Conservation (phyloP, 2,113 vertebrate species). For the Istiophorus platypterus region DNA sequence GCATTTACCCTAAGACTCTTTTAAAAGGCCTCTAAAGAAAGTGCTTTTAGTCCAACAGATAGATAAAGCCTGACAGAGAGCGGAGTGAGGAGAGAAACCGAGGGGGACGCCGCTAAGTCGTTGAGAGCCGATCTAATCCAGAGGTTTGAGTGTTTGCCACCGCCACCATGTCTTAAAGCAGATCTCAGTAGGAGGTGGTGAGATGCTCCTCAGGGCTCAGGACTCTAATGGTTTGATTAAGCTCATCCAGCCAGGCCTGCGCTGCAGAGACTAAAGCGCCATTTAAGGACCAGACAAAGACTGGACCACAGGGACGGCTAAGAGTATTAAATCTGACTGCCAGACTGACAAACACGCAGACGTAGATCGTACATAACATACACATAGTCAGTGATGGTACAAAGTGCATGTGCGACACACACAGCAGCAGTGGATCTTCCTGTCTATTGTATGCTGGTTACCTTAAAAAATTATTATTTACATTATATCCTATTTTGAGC, state of each 20-base stretch:
- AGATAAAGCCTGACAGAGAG: slow-evolving; percentile 52
- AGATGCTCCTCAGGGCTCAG: slow-evolving; percentile 79
- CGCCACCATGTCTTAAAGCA: slow-evolving; percentile 75
- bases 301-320: slow-evolving; percentile 75
- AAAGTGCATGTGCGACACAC: slow-evolving; percentile 11
- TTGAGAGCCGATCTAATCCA: slow-evolving; percentile 72
- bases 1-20: slow-evolving; percentile 34
- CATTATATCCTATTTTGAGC: neutral
- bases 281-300: slow-evolving; percentile 89
- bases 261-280: slow-evolving; percentile 86
- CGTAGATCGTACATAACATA: slow-evolving; percentile 40
- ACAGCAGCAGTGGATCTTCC: slow-evolving; percentile 1
- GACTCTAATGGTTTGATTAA: slow-evolving; percentile 84
- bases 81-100: slow-evolving; percentile 27
- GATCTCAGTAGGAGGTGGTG: slow-evolving; percentile 79
- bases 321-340: slow-evolving; percentile 81
- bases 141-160: slow-evolving; percentile 71
- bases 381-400: slow-evolving; percentile 4
- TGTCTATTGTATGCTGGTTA: neutral
- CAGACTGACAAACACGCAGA: slow-evolving; percentile 68
- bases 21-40: slow-evolving; percentile 52
- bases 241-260: slow-evolving; percentile 83
- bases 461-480: neutral
- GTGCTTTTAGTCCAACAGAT: slow-evolving; percentile 43
- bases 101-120: slow-evolving; percentile 56